Conservation (phyloP, 1,140 invertebrate genomes). For the Drosophila kikkawai region DNA sequence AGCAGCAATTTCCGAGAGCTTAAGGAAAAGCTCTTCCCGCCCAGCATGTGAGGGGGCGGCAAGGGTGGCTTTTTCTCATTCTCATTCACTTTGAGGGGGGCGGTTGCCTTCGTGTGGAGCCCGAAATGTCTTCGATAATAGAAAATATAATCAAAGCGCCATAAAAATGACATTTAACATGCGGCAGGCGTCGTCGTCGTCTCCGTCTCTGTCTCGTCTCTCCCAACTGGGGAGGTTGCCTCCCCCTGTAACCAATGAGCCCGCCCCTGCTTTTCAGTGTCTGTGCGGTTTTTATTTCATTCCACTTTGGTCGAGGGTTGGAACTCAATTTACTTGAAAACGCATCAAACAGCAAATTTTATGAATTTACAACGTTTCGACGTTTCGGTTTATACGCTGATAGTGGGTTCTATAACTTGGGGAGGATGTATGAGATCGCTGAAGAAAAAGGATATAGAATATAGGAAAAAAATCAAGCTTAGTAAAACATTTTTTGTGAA, state of each 20-base stretch:
- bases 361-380: conserved; percentile 82
- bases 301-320: conserved; percentile 80
- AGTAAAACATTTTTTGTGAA: no score
- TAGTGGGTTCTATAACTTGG: neutral
- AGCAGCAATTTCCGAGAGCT: conserved; percentile 42
- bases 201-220: conserved; percentile 50
- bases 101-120: conserved; percentile 47
- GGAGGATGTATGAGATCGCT: neutral
- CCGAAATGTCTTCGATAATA: conserved; percentile 80
- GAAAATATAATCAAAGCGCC: conserved; percentile 83
- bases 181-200: conserved; percentile 76
- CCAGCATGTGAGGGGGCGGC: conserved; percentile 3
- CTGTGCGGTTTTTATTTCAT: conserved; percentile 81
- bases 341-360: conserved; percentile 83
- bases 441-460: neutral
- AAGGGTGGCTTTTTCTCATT: conserved; percentile 16
- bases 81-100: conserved; percentile 44
- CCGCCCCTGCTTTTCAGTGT: conserved; percentile 35
- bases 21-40: conserved; percentile 64
- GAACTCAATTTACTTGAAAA: conserved; percentile 84
- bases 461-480: no score
- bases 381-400: conserved; percentile 38
- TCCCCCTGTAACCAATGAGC: conserved; percentile 5
- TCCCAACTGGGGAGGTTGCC: conserved; percentile 14
- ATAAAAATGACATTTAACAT: conserved; percentile 84